Conservation (phyloP, 2,113 vertebrate species). For the Anhinga anhinga region DNA sequence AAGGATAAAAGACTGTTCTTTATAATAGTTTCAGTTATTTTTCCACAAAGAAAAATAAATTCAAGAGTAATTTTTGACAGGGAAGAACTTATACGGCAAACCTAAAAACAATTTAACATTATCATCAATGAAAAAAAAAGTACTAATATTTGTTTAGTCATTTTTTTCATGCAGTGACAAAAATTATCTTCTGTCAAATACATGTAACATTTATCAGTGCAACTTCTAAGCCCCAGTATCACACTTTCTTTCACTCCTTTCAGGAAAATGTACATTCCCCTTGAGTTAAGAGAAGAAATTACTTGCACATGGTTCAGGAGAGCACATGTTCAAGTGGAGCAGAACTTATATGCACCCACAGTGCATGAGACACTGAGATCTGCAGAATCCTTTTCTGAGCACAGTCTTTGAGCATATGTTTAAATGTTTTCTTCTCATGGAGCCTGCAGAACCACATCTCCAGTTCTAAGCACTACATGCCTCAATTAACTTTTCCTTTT, state of each 20-base stretch:
- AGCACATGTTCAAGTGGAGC: background rate
- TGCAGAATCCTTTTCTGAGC: background rate
- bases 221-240: background rate
- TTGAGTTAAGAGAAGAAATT: background rate
- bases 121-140: background rate
- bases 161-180: background rate
- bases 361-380: background rate
- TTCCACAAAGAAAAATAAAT: background rate
- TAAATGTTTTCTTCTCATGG: background rate
- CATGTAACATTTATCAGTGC: background rate
- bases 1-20: background rate
- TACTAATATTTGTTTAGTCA: background rate
- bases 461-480: background rate
- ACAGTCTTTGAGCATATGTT: background rate
- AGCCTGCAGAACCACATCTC: background rate
- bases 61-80: slow-evolving; percentile 26
- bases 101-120: background rate
- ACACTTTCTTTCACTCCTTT: background rate
- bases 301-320: background rate
- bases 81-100: background rate
- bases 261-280: background rate
- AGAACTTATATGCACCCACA: background rate
- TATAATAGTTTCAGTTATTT: background rate
- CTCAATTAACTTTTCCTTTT: background rate
- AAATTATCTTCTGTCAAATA: background rate